Evolutionary conservation across 1,140 invertebrate genomes (phyloP), one percentile per base, ranked within the genome.

Genomic region (Doryteuthis pealeii): DNA sequence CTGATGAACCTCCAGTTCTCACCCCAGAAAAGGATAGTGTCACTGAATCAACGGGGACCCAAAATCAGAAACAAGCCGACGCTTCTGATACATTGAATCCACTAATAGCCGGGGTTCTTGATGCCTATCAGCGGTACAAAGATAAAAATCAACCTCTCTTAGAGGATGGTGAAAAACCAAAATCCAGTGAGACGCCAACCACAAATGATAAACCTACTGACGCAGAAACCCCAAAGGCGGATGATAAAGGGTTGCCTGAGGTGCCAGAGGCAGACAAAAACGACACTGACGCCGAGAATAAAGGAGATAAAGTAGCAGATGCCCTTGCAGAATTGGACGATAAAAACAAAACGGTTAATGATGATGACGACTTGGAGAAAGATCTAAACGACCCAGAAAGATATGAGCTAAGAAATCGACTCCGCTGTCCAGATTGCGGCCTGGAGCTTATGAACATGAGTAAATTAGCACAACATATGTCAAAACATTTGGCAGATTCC

Each of bases 91-190:
- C 18, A 28, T 28, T 62, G 18, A 62, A 62, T 62, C 54, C 54
- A 14, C 18, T 62, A 62, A 62, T 62, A n/a, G 54, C 54, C 6
- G 54, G 54, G 10, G 54, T 62, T 62, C 26, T 62, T 22, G 54
- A 62, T 62, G 54, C 54, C 18, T 62, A 62, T 62, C 54, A 62
- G 54, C 54, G 54, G 22, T 62, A n/a, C 54, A 62, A 62, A 28
- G 54, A 22, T 62, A 62, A 62, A 28, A 62, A 5, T n/a, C 54
- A 62, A 15, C 22, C 45, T 22, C n/a, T n/a, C n/a, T n/a, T n/a
- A n/a, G 35, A 40, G 4, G 35, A 40, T 40, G 35, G 3, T 40
- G 4, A 3, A 10, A 22, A 62, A 22, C 54, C 10, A 62, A 62
- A 12, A 12, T 22, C 26, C 6, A 18, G 18, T 22, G 54, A 62